Evolutionary conservation across 2,888 invertebrate species (phyloP).

Genomic region (Cacoxenus indagator): DNA sequence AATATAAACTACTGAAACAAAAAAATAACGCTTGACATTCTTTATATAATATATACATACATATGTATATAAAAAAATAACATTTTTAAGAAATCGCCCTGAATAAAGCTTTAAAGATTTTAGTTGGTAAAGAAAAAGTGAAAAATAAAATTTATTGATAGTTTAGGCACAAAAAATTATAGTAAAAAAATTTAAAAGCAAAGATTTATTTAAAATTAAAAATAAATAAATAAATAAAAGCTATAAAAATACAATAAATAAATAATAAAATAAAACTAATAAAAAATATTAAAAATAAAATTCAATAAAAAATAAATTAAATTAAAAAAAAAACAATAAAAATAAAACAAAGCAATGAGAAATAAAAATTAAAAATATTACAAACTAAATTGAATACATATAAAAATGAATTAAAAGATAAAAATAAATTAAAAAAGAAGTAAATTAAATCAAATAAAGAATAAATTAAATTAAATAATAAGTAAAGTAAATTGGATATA

Average conservation of each 20-base stretch:
- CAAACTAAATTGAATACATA: too few species aligned
- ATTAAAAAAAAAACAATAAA: neutral
- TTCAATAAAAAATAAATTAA: constrained; percentile 5
- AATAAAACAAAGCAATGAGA: neutral
- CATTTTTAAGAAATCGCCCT: neutral
- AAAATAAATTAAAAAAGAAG: neutral
- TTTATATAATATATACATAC: neutral
- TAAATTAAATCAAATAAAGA: neutral
- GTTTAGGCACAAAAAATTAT: too few species aligned
- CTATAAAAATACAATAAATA: too few species aligned
- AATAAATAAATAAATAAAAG: neutral
- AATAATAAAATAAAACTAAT: neutral
- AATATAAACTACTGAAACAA: too few species aligned
- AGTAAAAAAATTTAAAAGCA: neutral
- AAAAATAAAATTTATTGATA: constrained; percentile 4
- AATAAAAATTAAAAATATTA: constrained; percentile 1
- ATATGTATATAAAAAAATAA: neutral
- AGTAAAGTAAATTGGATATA: neutral
- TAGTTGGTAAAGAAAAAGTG: too few species aligned
- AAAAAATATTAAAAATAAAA: neutral
- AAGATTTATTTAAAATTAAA: constrained; percentile 9
- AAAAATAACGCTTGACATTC: neutral
- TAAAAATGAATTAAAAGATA: neutral
- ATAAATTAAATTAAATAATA: neutral
- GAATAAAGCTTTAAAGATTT: constrained; percentile 3